A percentile compares a stretch with the other conserved stretches of the same genome.
phyloP scores from a whole-genome alignment of 2,797 vertebrate species.

The Sphenopsis melanotis region DNA sequence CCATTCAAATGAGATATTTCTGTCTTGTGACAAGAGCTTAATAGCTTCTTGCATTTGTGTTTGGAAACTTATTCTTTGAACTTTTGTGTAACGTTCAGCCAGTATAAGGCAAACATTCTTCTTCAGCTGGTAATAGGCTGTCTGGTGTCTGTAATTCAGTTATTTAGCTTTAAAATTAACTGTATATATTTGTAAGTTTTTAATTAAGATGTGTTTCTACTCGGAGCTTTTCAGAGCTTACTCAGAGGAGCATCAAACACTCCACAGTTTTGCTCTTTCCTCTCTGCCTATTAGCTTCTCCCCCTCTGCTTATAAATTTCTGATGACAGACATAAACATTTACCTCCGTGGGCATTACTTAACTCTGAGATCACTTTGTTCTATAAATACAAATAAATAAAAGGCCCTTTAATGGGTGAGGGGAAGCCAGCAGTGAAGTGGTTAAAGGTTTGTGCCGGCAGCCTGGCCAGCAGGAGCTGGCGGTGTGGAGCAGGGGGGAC shows the following conservation, averaged over 20 bases:
- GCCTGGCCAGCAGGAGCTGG: slow-evolving; percentile 81
- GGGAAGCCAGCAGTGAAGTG: slow-evolving; percentile 66
- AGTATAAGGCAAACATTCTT: slow-evolving; percentile 54
- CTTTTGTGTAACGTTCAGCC: slow-evolving; percentile 17
- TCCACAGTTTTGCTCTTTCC: neutral
- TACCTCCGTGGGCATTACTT: slow-evolving; percentile 63
- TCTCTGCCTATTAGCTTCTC: slow-evolving; percentile 52
- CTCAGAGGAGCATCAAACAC: slow-evolving; percentile 47
- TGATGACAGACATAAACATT: slow-evolving; percentile 67
- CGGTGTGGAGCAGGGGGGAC: slow-evolving; percentile 83
- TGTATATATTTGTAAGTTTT: slow-evolving; percentile 64
- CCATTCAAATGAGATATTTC: slow-evolving; percentile 43
- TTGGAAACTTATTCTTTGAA: slow-evolving; percentile 63
- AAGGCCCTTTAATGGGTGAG: slow-evolving; percentile 50
- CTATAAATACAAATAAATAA: slow-evolving; percentile 71
- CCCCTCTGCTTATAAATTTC: slow-evolving; percentile 66
- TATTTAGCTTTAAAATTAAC: slow-evolving; percentile 68
- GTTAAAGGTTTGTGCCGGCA: slow-evolving; percentile 79
- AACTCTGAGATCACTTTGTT: slow-evolving; percentile 66
- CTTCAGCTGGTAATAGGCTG: slow-evolving; percentile 39
- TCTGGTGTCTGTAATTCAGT: slow-evolving; percentile 55
- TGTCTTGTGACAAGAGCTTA: slow-evolving; percentile 49
- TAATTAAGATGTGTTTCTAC: slow-evolving; percentile 51
- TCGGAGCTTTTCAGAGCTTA: slow-evolving; percentile 42
- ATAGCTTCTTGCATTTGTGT: slow-evolving; percentile 56